Conservation (phyloP, 2,888 invertebrate species). For the Nezara viridula region DNA sequence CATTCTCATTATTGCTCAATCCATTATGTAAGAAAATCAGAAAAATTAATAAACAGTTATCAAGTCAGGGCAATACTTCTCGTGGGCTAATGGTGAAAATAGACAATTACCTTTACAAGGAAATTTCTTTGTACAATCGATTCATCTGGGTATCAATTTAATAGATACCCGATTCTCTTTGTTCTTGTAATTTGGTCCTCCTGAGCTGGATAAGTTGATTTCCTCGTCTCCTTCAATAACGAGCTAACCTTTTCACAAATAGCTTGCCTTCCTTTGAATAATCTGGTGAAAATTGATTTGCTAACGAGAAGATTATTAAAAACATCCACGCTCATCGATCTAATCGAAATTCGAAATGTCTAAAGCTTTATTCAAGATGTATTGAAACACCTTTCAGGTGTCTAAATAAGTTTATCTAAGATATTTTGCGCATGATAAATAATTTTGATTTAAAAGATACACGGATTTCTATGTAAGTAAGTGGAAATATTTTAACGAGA, state of each 20-base stretch:
- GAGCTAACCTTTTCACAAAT: background rate
- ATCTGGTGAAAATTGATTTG: background rate
- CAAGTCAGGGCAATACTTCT: background rate
- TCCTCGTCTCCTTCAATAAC: constrained; percentile 6
- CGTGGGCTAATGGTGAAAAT: background rate
- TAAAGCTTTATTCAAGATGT: background rate
- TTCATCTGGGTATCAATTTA: background rate
- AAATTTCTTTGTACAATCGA: background rate
- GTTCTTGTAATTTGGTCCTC: constrained; percentile 45
- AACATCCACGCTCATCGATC: constrained; percentile 25
- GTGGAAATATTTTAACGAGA: too few relatives aligned
- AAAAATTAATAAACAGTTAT: background rate
- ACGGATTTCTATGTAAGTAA: too few relatives aligned
- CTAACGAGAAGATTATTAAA: background rate
- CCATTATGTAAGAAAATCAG: too few relatives aligned
- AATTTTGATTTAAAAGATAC: too few relatives aligned
- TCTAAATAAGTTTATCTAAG: background rate
- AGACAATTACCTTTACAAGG: background rate
- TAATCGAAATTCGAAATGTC: background rate
- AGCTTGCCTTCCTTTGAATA: constrained; percentile 9
- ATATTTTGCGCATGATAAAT: too few relatives aligned
- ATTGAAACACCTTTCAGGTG: background rate
- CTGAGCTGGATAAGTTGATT: constrained; percentile 38
- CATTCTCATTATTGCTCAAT: too few relatives aligned
- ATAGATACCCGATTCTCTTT: constrained; percentile 29